Base-by-base conservation (phyloP, 2,888 invertebrate genomes). In the Slavum lentiscoides region DNA sequence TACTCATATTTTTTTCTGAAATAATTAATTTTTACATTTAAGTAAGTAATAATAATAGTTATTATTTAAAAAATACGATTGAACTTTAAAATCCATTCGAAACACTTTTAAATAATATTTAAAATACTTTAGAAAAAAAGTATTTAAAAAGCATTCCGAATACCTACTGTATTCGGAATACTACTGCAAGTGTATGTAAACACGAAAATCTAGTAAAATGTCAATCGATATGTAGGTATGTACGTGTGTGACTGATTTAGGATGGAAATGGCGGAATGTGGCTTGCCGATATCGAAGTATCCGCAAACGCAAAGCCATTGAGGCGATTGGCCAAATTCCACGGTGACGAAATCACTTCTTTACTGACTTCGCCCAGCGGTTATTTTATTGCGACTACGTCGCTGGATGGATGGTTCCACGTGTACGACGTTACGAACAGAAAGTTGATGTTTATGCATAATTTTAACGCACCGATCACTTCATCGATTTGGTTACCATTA, bases 261-360 rank as follows among this genome's bases (percentile, higher is more conserved):
- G 96, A 96, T 87, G 94, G 92, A 2, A 92, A 92, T 83, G 96
- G 96, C 17, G 95, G 94, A 1, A 88, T 96, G 70, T 94, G 93
- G 93, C 86, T 89, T 59, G 88, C 92, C 66, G 92, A 93, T 84
- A 86, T 94, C 7, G 90, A 90, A 23, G 90, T 89, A 55, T 88
- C 82, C 7, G 82, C 83, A 13, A 75, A 69, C 62, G 73, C 82
- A 15, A 69, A 77, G 21, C 69, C 62, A 7, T 82, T 83, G 6
- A 73, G 66, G 67, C 88, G 88, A 84, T 85, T 91, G 72, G 89
- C 92, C 83, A 90, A 90, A 0, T 92, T 91, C 84, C 95, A 96
- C 84, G 93, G 94, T 0, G 95, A 96, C 0, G 87, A 89, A 1
- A 89, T 96, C 0, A 87, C 90, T 0, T 91, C 91, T 6, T 90